These are phyloP conservation scores for Ornithoptera priamus DNA, from an alignment of 2,888 invertebrate genomes.

Conservation along the genomic window DNA sequence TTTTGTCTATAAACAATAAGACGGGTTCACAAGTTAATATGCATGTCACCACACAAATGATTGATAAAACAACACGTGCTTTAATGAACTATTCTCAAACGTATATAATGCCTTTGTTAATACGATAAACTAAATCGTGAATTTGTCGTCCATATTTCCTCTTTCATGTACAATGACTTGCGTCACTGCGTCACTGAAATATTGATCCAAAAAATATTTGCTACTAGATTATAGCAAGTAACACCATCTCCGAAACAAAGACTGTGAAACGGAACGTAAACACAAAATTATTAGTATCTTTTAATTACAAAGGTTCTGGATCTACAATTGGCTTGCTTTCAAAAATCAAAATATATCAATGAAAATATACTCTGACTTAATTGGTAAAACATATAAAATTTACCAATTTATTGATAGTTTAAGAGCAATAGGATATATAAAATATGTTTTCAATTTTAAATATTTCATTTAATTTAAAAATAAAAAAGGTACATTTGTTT, in stretches of 20 bases:
- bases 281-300: not conserved
- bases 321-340: not conserved
- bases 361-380: no score
- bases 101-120: no score
- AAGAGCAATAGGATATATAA: no score
- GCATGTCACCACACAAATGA: constrained; percentile 34
- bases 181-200: constrained; percentile 18
- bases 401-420: no score
- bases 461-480: no score
- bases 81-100: not conserved
- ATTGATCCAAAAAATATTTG: constrained; percentile 1
- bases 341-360: not conserved
- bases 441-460: no score
- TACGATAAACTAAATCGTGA: no score
- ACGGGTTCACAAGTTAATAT: constrained; percentile 49
- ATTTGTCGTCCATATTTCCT: constrained; percentile 1
- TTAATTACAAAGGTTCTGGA: not conserved
- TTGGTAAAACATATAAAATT: no score
- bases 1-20: constrained; percentile 36
- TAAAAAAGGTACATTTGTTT: no score
- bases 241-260: not conserved
- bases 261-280: not conserved
- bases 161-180: constrained; percentile 16
- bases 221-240: not conserved
- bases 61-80: constrained; percentile 59